Base-by-base conservation (phyloP, 2,113 vertebrate genomes). In the Steatornis caripensis region DNA sequence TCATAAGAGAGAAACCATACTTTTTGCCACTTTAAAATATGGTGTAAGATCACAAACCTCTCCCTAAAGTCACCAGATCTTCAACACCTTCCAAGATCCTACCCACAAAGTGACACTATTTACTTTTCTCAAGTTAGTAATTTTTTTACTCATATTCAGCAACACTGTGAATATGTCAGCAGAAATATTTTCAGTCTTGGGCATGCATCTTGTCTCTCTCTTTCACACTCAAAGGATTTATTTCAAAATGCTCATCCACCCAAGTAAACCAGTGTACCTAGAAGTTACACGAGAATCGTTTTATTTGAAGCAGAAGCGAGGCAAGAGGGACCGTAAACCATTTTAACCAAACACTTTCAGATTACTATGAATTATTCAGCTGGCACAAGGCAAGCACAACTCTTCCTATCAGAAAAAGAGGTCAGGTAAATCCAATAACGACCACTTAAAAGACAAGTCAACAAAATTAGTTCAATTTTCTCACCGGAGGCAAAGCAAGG, bases 401-500 rank as follows among this genome's bases (percentile, higher is more conserved):
- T 79, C 87, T 78, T 60, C 74, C 39, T 66, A n/a, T 53, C n/a
- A 76, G 89, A 71, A 88, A 95, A 93, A 77, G 94, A 95, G 87
- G 90, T 54, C 32, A 2, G 65, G 51, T 51, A 97, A 95, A 95
- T 96, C 69, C 89, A 96, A 95, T 95, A 95, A 94, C 1, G 12
- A 84, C 86, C 77, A 90, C 94, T 95, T 96, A 95, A 96, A 91
- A 84, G 86, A 87, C 95, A 94, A 92, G 87, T 66, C 89, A 90
- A 95, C 79, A 87, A 83, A 94, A 94, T 92, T 54, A 97, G 94
- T 89, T 92, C 81, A 27, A 70, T 94, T 92, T 95, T 91, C 91
- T 91, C 1, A 4, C 87, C 46, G 18, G 46, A 96, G 89, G 91
- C 87, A 90, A 95, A 94, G 75, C 39, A 66, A 94, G 87, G 87